Evolutionary conservation across 1,140 invertebrate genomes (phyloP).

Genomic region (Amyelois transitella): DNA sequence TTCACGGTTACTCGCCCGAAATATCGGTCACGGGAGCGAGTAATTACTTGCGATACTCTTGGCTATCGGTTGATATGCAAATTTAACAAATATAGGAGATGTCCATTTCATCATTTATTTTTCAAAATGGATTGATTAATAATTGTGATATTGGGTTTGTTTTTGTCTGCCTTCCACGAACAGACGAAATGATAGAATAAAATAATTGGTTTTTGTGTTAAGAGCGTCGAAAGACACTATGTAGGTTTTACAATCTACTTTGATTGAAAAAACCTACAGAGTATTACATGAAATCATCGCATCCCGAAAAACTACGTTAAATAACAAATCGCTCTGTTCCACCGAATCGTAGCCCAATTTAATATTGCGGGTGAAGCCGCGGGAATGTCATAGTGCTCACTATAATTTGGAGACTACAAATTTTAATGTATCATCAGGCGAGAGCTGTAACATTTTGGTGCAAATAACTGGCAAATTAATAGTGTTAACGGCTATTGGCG

Average conservation of each 20-base stretch:
- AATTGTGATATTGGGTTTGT: background rate
- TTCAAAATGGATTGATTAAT: background rate
- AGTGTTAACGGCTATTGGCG: background rate
- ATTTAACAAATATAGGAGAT: background rate
- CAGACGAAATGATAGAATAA: background rate
- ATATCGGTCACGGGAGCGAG: conserved; percentile 50
- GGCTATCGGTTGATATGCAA: conserved; percentile 1
- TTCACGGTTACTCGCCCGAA: conserved; percentile 50
- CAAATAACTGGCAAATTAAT: background rate
- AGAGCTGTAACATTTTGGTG: background rate
- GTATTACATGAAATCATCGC: no score
- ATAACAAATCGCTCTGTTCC: no score
- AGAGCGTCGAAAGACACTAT: no score
- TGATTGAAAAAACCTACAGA: no score
- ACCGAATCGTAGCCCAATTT: no score
- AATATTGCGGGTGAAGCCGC: no score
- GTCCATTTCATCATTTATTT: background rate
- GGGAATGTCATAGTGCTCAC: no score
- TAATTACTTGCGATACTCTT: conserved; percentile 38
- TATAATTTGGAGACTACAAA: no score
- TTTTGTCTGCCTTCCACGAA: background rate
- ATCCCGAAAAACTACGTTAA: no score
- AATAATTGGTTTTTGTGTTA: background rate
- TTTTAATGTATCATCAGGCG: no score
- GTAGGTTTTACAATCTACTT: no score